Conservation (phyloP, 2,888 invertebrate genomes). For the Diadegma fenestrale region DNA sequence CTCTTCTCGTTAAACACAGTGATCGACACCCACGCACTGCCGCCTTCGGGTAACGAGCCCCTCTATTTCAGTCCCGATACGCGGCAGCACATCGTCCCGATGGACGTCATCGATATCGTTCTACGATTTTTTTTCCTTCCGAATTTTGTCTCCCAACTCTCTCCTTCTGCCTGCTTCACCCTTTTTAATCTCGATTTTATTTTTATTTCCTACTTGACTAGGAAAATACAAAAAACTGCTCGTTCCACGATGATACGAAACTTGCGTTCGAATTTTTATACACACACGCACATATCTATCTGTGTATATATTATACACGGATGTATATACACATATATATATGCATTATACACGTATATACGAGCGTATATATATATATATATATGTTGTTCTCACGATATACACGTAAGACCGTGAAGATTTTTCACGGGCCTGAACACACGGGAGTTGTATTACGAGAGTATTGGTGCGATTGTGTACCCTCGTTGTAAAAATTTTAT, state of each 20-base stretch:
- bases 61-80: conserved; percentile 74
- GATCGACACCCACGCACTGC: conserved; percentile 82
- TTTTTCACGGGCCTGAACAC: conserved; percentile 59
- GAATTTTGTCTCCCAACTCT: neutral
- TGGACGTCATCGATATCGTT: conserved; percentile 67
- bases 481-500: conserved; percentile 46
- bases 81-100: conserved; percentile 73
- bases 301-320: neutral
- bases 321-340: neutral
- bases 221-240: conserved; percentile 9
- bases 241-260: conserved; percentile 38
- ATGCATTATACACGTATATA: neutral
- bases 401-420: conserved; percentile 55
- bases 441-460: conserved; percentile 39
- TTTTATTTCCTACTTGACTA: conserved; percentile 9
- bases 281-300: conserved; percentile 19
- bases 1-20: conserved; percentile 70
- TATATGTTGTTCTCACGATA: conserved; percentile 20
- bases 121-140: conserved; percentile 20
- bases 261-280: conserved; percentile 26
- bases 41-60: conserved; percentile 78
- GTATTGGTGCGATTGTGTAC: conserved; percentile 38
- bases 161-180: neutral
- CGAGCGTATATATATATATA: neutral
- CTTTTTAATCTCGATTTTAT: conserved; percentile 2